Evolutionary conservation across 2,113 vertebrate genomes (phyloP), one percentile per base, ranked within the genome.

Genomic region (Limanda limanda): DNA sequence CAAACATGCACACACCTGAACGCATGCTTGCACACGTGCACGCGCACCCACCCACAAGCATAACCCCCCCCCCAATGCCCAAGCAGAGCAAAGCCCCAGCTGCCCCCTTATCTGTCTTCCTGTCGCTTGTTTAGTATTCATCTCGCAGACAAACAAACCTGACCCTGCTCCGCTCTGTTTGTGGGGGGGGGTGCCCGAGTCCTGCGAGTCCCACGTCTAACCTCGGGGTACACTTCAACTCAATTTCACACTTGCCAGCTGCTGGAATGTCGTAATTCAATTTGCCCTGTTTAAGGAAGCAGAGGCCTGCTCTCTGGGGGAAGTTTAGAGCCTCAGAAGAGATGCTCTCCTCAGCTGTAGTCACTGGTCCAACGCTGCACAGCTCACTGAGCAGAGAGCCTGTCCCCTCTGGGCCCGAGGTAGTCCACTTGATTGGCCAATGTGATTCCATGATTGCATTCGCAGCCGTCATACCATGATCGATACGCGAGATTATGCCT

Each of bases 261-360:
- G 86, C 78, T 69, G 85, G 81, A 91, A 93, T 77, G 86, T 92
- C 87, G 86, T 93, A 92, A 94, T 95, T 94, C 85, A 92, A 91
- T 94, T 93, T 91, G 81, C 31, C 42, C 79, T 80, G 79, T 92
- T 93, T 90, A 92, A 88, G 86, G 88, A 92, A 93, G 76, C 79
- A 57, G 55, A 74, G 71, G 57, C 73, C 64, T 52, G 68, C 71
- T 91, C 91, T 88, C 86, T 21, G 79, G 86, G 89, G 51, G 77
- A 68, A 83, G 79, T 80, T 89, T 89, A 86, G 85, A 79, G 68
- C 56, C 52, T 62, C 79, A 64, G 63, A 63, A 82, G 78, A 63
- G 83, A 87, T 72, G 69, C 78, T 71, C 78, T 76, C 74, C 74
- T 85, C 86, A 86, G 81, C 78, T 84, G 62, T 61, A 85, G 85